Percentiles rank a stretch among this genome's conserved stretches.
Conservation (phyloP, 2,113 vertebrate species). For the Eublepharis macularius region DNA sequence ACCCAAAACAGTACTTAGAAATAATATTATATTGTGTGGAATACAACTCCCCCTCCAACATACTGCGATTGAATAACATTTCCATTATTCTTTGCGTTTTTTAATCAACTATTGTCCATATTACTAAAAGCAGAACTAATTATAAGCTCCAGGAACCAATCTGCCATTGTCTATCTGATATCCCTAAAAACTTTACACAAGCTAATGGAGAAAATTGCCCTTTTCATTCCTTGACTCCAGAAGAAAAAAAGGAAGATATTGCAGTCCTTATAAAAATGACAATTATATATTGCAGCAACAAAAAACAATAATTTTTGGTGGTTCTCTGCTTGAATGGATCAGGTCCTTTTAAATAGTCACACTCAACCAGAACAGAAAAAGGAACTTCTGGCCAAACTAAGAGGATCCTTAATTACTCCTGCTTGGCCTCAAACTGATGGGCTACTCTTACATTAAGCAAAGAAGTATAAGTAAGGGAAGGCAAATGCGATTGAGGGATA, state of each 20-base stretch:
- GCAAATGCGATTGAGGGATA: too few relatives aligned
- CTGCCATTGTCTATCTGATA: conserved; percentile 55
- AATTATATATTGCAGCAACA: conserved; percentile 5
- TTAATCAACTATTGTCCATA: conserved; percentile 31
- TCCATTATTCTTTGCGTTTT: conserved; percentile 18
- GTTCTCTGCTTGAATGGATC: conserved; percentile 12
- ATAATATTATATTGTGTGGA: not conserved
- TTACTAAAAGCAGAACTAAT: conserved; percentile 38
- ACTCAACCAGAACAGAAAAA: too few relatives aligned
- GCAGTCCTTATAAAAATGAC: conserved; percentile 44
- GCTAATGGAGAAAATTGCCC: conserved; percentile 53
- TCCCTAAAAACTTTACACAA: conserved; percentile 48
- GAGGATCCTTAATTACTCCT: too few relatives aligned
- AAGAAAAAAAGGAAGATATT: conserved; percentile 38
- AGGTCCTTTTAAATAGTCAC: too few relatives aligned
- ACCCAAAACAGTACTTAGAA: not conserved
- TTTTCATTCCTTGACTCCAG: conserved; percentile 51
- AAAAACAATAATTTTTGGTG: conserved; percentile 35
- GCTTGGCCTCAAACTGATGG: too few relatives aligned
- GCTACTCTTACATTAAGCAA: too few relatives aligned
- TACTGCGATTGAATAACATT: conserved; percentile 11
- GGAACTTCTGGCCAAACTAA: too few relatives aligned
- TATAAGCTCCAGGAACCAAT: conserved; percentile 48
- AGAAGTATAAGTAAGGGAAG: too few relatives aligned
- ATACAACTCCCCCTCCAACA: not conserved